These are phyloP conservation scores for Drosophila vallismaia DNA, from an alignment of 2,888 invertebrate species.

Conservation along the genomic window DNA sequence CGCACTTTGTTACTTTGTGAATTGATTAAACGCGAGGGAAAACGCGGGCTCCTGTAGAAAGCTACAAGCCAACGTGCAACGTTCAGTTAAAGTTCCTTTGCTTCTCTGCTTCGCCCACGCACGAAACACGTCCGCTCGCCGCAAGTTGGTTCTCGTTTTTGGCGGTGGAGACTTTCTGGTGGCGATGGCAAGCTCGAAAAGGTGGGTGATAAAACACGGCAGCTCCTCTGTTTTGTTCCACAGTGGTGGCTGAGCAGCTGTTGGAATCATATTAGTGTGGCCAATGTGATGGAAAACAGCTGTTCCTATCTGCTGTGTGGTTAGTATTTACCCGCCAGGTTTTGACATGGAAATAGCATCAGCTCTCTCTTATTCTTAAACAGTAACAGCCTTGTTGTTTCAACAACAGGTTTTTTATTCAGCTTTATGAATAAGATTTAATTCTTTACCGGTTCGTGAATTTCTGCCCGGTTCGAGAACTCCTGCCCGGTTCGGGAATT, in stretches of 20 bases:
- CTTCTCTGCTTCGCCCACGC: slow-evolving; percentile 3
- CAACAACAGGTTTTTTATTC: no score
- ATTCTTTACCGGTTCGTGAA: background rate
- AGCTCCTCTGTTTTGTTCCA: background rate
- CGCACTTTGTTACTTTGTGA: slow-evolving; percentile 44
- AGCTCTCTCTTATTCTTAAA: no score
- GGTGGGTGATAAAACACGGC: slow-evolving; percentile 1
- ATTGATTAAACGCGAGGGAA: slow-evolving; percentile 42
- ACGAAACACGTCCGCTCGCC: slow-evolving; percentile 15
- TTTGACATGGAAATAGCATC: no score
- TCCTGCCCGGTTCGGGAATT: background rate
- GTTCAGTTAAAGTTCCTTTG: background rate
- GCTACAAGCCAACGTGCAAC: background rate
- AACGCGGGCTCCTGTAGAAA: slow-evolving; percentile 32
- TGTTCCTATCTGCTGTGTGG: background rate
- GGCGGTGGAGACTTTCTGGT: slow-evolving; percentile 1
- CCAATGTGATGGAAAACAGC: background rate
- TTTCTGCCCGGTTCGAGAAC: background rate
- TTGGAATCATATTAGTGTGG: background rate
- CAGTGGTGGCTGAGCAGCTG: background rate
- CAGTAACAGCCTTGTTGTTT: no score
- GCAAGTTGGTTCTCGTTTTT: slow-evolving; percentile 4
- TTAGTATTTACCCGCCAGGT: no score
- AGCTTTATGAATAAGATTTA: no score
- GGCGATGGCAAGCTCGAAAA: slow-evolving; percentile 4